These are phyloP conservation scores for Ephydatia muelleri DNA, from an alignment of 37 sponge, comb jelly and placozoan genomes.

Conservation along the genomic window DNA sequence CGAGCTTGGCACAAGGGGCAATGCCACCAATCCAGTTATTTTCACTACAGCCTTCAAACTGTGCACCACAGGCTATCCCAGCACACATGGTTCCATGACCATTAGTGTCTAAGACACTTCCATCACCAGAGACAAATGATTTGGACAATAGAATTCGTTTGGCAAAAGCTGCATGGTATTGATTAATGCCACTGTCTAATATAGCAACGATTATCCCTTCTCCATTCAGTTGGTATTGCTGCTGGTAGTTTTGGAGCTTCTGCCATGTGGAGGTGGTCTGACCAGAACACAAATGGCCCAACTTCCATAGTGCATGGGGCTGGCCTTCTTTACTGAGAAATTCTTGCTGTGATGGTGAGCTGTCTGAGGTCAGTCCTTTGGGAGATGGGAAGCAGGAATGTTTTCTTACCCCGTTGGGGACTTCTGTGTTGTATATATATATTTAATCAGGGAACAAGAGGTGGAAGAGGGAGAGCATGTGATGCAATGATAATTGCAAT, in stretches of 20 bases:
- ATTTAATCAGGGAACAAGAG: too few species aligned
- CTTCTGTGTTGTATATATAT: too few species aligned
- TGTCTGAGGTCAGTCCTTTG: too few species aligned
- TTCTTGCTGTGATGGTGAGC: too few species aligned
- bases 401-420: too few species aligned
- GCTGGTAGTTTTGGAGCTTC: conserved; percentile 31
- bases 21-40: conserved; percentile 24
- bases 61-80: conserved; percentile 26
- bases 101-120: conserved; percentile 19
- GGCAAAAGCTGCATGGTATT: conserved; percentile 29
- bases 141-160: conserved; percentile 18
- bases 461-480: too few species aligned
- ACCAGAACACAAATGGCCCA: too few species aligned
- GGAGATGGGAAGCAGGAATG: too few species aligned
- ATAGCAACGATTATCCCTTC: conserved; percentile 43
- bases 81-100: conserved; percentile 68
- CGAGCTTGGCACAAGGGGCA: conserved; percentile 43
- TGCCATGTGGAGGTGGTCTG: conserved; percentile 11
- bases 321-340: too few species aligned
- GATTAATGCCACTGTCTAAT: conserved; percentile 52
- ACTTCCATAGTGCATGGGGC: too few species aligned
- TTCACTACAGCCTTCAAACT: not conserved
- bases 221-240: conserved; percentile 22
- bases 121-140: conserved; percentile 24
- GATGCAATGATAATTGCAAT: too few species aligned